Percentiles rank a stretch among this genome's conserved stretches.
Evolutionary conservation across 2,797 vertebrate genomes (phyloP).

Genomic region (Lacerta viridis): DNA sequence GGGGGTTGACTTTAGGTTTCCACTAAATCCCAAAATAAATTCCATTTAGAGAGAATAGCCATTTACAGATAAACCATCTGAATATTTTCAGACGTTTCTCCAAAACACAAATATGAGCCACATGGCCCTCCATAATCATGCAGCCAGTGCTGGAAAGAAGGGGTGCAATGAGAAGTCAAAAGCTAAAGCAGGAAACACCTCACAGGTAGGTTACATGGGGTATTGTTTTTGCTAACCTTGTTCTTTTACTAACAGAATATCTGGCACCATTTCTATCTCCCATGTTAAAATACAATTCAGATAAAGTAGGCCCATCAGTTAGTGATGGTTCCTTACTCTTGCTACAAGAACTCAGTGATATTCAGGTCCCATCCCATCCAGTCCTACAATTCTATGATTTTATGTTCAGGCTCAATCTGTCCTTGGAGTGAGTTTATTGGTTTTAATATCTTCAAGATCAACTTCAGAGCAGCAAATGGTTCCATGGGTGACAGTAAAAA

Average conservation of each 20-base stretch:
- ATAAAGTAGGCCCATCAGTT: not conserved
- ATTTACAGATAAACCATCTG: not conserved
- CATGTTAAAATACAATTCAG: slow-evolving; percentile 8
- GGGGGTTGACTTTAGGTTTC: not conserved
- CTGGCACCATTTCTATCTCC: not conserved
- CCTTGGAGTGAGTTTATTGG: slow-evolving; percentile 29
- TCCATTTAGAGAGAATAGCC: not conserved
- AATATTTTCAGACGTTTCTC: not conserved
- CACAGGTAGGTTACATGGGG: not conserved
- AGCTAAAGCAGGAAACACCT: not conserved
- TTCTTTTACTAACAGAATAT: not conserved
- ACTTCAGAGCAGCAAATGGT: not conserved
- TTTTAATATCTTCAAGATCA: slow-evolving; percentile 48
- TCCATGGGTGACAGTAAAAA: slow-evolving; percentile 28
- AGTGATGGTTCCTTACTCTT: not conserved
- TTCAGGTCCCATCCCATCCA: not conserved
- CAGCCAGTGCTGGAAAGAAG: not conserved
- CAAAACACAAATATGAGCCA: not conserved
- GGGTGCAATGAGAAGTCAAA: not conserved
- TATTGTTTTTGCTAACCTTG: not conserved
- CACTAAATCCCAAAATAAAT: not conserved
- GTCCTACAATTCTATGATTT: slow-evolving; percentile 20
- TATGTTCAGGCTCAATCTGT: slow-evolving; percentile 29
- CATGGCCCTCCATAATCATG: not conserved
- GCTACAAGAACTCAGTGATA: slow-evolving; percentile 1